A percentile compares a stretch with the other conserved stretches of the same genome.
Conservation (phyloP, 2,888 invertebrate genomes). For the Bembecia ichneumoniformis region DNA sequence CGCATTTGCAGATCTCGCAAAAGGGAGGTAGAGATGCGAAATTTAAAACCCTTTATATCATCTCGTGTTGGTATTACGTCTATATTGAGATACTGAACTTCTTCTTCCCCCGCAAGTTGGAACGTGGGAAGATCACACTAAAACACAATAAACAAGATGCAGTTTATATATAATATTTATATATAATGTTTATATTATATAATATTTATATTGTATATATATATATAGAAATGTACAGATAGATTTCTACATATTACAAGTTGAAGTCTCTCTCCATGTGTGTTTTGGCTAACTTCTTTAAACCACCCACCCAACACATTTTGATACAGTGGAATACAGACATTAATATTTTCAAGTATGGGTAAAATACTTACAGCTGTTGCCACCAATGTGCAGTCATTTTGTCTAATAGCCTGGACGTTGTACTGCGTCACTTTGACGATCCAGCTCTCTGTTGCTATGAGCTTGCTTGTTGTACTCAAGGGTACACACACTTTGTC, state of each 20-base stretch:
- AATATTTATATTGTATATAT: too few relatives aligned
- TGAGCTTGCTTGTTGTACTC: conserved; percentile 77
- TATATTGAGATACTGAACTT: conserved; percentile 85
- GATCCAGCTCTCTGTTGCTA: conserved; percentile 90
- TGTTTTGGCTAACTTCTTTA: too few relatives aligned
- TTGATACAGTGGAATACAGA: too few relatives aligned
- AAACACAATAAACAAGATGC: too few relatives aligned
- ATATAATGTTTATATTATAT: too few relatives aligned
- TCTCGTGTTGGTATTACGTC: conserved; percentile 77
- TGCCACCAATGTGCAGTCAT: conserved; percentile 82
- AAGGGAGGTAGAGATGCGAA: conserved; percentile 83
- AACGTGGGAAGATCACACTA: conserved; percentile 66
- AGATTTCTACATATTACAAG: too few relatives aligned
- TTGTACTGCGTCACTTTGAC: conserved; percentile 84
- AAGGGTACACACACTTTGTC: conserved; percentile 80
- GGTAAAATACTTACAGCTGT: conserved; percentile 64
- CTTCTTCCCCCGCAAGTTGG: conserved; percentile 77
- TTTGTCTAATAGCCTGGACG: conserved; percentile 83
- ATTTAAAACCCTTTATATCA: conserved; percentile 74
- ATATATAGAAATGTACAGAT: too few relatives aligned
- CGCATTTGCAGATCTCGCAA: conserved; percentile 78
- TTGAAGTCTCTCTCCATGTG: too few relatives aligned
- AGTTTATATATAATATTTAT: too few relatives aligned
- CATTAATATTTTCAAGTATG: too few relatives aligned
- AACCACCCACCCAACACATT: too few relatives aligned